A percentile compares a stretch with the other conserved stretches of the same genome.
These are phyloP conservation scores for Girardinichthys multiradiatus DNA, from an alignment of 2,113 vertebrate species.

Conservation along the genomic window DNA sequence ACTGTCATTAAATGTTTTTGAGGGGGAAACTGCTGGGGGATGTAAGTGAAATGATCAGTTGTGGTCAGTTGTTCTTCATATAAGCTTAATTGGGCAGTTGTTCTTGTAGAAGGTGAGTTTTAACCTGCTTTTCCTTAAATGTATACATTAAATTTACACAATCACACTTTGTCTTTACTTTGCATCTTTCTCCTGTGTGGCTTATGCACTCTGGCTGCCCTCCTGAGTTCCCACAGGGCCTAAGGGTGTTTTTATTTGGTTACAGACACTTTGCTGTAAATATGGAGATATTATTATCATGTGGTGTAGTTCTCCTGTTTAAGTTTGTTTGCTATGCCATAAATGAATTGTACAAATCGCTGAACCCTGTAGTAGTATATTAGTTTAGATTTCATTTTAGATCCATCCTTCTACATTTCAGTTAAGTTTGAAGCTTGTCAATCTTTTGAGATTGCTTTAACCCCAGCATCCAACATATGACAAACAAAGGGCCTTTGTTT, in stretches of 20 bases:
- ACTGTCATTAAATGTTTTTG: too few relatives aligned
- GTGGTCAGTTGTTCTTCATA: too few relatives aligned
- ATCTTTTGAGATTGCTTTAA: slow-evolving; percentile 48
- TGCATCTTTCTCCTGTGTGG: slow-evolving; percentile 19
- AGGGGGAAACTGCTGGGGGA: too few relatives aligned
- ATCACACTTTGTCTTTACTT: neutral
- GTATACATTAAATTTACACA: neutral
- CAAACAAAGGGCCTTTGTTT: slow-evolving; percentile 64
- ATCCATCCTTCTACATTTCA: slow-evolving; percentile 23
- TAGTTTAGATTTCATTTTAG: slow-evolving; percentile 52
- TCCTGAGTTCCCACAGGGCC: slow-evolving; percentile 42
- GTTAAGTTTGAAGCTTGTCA: slow-evolving; percentile 21
- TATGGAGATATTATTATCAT: slow-evolving; percentile 64
- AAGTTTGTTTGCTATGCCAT: too few relatives aligned
- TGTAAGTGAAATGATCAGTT: too few relatives aligned
- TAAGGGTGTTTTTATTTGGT: slow-evolving; percentile 57
- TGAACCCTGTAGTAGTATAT: too few relatives aligned
- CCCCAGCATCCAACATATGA: slow-evolving; percentile 16
- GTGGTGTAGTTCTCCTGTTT: slow-evolving; percentile 2
- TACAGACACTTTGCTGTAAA: slow-evolving; percentile 66
- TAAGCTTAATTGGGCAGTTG: neutral
- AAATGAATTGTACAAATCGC: too few relatives aligned
- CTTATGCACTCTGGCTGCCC: slow-evolving; percentile 40
- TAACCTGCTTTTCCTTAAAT: neutral
- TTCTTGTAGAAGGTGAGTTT: slow-evolving; percentile 43